phyloP scores from a whole-genome alignment of 2,888 invertebrate genomes.

The Amblyjoppa fuscipennis region DNA sequence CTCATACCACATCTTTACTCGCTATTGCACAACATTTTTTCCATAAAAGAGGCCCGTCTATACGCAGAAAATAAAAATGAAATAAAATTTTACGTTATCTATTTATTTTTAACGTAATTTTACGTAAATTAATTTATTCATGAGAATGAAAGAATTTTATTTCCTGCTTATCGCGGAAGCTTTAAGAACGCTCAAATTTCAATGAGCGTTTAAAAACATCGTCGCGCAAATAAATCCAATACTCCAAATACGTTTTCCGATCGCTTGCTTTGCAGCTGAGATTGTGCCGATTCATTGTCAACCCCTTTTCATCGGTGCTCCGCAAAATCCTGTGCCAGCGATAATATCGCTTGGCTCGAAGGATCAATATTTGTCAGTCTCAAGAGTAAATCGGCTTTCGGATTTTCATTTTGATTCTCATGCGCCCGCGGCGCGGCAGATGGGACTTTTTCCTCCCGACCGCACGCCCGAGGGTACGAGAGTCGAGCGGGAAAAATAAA shows the following conservation, averaged over 20 bases:
- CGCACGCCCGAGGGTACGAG: slow-evolving; percentile 7
- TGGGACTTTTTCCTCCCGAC: slow-evolving; percentile 5
- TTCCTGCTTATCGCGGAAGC: background rate
- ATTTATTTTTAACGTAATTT: too few species aligned
- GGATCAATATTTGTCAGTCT: slow-evolving; percentile 11
- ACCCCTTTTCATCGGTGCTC: background rate
- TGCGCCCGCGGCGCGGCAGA: slow-evolving; percentile 11
- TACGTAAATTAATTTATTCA: background rate
- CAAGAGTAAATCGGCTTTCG: slow-evolving; percentile 3
- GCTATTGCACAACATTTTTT: too few species aligned
- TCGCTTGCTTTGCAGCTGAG: background rate
- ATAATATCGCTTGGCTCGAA: background rate
- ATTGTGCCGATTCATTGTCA: background rate
- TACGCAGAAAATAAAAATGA: too few species aligned
- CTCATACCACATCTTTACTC: too few species aligned
- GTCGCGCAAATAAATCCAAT: background rate
- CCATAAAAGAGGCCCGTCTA: too few species aligned
- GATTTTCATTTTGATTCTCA: background rate
- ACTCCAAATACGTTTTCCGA: background rate
- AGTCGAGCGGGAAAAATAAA: background rate
- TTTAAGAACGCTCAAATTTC: background rate
- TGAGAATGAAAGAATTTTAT: background rate
- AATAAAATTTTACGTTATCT: too few species aligned
- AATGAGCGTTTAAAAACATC: background rate
- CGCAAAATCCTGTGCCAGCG: background rate